phyloP scores from a whole-genome alignment of 2,797 vertebrate species.

The Anabacerthia variegaticeps region DNA sequence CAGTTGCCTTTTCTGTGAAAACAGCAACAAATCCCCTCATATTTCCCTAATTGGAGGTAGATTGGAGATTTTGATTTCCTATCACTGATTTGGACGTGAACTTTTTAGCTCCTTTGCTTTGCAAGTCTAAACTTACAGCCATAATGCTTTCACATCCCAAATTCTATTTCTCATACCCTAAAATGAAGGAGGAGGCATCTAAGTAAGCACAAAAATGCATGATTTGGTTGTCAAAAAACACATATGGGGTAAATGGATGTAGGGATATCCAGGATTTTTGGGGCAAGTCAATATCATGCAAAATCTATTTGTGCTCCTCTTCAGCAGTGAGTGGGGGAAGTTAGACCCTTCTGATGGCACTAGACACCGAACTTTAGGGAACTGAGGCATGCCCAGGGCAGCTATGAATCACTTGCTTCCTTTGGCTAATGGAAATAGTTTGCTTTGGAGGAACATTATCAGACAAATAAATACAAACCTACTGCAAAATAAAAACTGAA shows the following conservation, averaged over 20 bases:
- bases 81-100: neutral
- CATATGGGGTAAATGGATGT: neutral
- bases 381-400: neutral
- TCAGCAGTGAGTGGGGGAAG: neutral
- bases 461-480: neutral
- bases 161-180: neutral
- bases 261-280: neutral
- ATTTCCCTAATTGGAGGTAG: neutral
- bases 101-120: neutral
- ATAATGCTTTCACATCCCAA: neutral
- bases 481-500: neutral
- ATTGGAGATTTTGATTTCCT: neutral
- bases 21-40: rapidly evolving
- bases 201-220: neutral
- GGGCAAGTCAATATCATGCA: neutral
- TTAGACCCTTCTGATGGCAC: neutral
- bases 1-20: neutral
- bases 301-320: neutral
- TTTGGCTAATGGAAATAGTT: neutral
- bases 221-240: neutral
- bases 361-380: neutral
- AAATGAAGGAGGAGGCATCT: neutral
- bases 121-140: neutral
- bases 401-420: neutral
- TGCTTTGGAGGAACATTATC: neutral